Base-by-base conservation (phyloP, 1,140 invertebrate species). In the Aporrectodea caliginosa region DNA sequence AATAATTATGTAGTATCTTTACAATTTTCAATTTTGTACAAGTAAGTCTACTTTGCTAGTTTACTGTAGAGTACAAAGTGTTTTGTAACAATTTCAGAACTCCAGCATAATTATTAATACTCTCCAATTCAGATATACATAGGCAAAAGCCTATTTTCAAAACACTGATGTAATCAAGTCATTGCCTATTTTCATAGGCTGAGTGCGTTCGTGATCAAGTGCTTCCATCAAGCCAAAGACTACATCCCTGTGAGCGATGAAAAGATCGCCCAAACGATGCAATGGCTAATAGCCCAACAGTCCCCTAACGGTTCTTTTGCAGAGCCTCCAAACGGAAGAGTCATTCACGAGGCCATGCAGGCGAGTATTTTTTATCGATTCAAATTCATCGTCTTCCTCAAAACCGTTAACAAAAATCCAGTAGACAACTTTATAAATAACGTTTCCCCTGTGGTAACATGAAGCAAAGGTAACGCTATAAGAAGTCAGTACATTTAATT, bases 11-110 rank as follows among this genome's bases (percentile, higher is more conserved):
- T 22, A 22, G 27, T 78, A 79, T 22, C 82, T 93, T 92, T 92
- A 90, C 98, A 80, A 98, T 97, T 1, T 94, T 96, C 1, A 96
- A 96, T 85, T 94, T 97, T 0, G n/a, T n/a, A n/a, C n/a, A n/a
- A n/a, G n/a, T n/a, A n/a, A n/a, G n/a, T n/a, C n/a, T n/a, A n/a
- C n/a, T n/a, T n/a, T n/a, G n/a, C n/a, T n/a, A n/a, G n/a, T n/a
- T n/a, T n/a, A n/a, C n/a, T n/a, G n/a, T n/a, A n/a, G n/a, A n/a
- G n/a, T n/a, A n/a, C n/a, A n/a, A n/a, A n/a, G n/a, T n/a, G n/a
- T n/a, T n/a, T n/a, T n/a, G n/a, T n/a, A n/a, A n/a, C n/a, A n/a
- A n/a, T n/a, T n/a, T n/a, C n/a, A n/a, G n/a, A n/a, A n/a, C n/a
- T n/a, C n/a, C n/a, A n/a, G n/a, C n/a, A n/a, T n/a, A n/a, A n/a